Evolutionary conservation across 2,888 invertebrate species (phyloP).

Genomic region (Cheilosia vernalis): DNA sequence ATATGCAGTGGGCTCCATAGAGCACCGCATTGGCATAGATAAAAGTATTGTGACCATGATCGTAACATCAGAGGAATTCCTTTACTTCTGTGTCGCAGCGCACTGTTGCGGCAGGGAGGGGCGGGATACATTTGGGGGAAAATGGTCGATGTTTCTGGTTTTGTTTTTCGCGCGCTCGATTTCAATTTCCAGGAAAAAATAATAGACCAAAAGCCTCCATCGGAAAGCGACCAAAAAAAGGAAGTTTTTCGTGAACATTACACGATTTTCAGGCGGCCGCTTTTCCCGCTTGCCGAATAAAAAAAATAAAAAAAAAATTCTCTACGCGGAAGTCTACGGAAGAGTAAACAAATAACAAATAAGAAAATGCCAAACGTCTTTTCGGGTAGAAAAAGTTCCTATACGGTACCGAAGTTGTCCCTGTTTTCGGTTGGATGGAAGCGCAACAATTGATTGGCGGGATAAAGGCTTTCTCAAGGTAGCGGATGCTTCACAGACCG

Average conservation of each 20-base stretch:
- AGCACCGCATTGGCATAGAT: slow-evolving; percentile 69
- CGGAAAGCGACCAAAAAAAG: slow-evolving; percentile 27
- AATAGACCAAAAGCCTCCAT: slow-evolving; percentile 17
- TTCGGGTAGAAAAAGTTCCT: slow-evolving; percentile 21
- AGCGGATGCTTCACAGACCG: not conserved
- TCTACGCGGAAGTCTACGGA: slow-evolving; percentile 60
- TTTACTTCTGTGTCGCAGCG: slow-evolving; percentile 50
- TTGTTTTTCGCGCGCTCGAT: slow-evolving; percentile 67
- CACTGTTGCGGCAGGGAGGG: not conserved
- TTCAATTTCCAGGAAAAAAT: slow-evolving; percentile 61
- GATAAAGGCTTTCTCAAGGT: slow-evolving; percentile 22
- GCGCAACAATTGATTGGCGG: slow-evolving; percentile 41
- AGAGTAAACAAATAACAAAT: slow-evolving; percentile 43
- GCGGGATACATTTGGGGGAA: slow-evolving; percentile 52
- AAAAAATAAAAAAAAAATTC: slow-evolving; percentile 20
- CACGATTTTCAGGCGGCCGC: slow-evolving; percentile 61
- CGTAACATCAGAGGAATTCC: slow-evolving; percentile 62
- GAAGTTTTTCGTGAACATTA: slow-evolving; percentile 65
- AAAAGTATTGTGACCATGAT: slow-evolving; percentile 67
- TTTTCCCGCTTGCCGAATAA: slow-evolving; percentile 35
- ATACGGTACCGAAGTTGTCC: slow-evolving; percentile 26
- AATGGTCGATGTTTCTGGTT: slow-evolving; percentile 62
- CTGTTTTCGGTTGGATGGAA: slow-evolving; percentile 57
- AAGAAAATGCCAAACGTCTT: slow-evolving; percentile 42
- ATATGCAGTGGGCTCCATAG: slow-evolving; percentile 49